A percentile compares a stretch with the other conserved stretches of the same genome.
Evolutionary conservation across 2,888 invertebrate species (phyloP).

Genomic region (Flexamia atlantica): DNA sequence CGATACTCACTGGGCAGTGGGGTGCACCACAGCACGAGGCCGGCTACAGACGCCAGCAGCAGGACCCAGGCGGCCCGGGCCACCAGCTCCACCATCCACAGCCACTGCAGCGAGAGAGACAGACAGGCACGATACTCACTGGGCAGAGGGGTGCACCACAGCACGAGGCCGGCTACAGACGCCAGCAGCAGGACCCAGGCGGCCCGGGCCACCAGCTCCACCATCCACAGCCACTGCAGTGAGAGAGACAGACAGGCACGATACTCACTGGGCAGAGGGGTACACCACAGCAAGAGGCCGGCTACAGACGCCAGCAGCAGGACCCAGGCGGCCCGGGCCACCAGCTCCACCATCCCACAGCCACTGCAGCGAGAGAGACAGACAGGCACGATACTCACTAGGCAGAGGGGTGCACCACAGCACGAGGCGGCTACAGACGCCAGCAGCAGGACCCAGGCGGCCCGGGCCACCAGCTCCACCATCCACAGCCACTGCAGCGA

Average conservation of each 20-base stretch:
- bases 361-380: slow-evolving; percentile 20
- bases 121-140: too few species aligned
- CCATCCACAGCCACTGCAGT: neutral
- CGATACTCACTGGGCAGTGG: too few species aligned
- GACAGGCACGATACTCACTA: too few species aligned
- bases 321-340: slow-evolving; percentile 61
- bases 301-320: slow-evolving; percentile 67
- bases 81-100: slow-evolving; percentile 15
- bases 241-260: slow-evolving; percentile 36
- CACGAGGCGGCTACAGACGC: slow-evolving; percentile 68
- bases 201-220: slow-evolving; percentile 8
- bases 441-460: slow-evolving; percentile 66
- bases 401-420: slow-evolving; percentile 70
- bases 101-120: slow-evolving; percentile 23
- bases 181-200: slow-evolving; percentile 67
- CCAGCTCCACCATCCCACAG: slow-evolving; percentile 14
- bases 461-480: slow-evolving; percentile 13
- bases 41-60: slow-evolving; percentile 67
- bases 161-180: slow-evolving; percentile 67
- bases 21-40: slow-evolving; percentile 69
- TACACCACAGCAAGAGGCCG: slow-evolving; percentile 68
- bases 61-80: slow-evolving; percentile 64
- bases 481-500: slow-evolving; percentile 5
- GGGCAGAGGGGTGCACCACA: slow-evolving; percentile 70
- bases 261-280: too few species aligned